A percentile compares a stretch with the other conserved stretches of the same genome.
These are phyloP conservation scores for Theocolax elegans DNA, from an alignment of 1,140 invertebrate species.

Conservation along the genomic window DNA sequence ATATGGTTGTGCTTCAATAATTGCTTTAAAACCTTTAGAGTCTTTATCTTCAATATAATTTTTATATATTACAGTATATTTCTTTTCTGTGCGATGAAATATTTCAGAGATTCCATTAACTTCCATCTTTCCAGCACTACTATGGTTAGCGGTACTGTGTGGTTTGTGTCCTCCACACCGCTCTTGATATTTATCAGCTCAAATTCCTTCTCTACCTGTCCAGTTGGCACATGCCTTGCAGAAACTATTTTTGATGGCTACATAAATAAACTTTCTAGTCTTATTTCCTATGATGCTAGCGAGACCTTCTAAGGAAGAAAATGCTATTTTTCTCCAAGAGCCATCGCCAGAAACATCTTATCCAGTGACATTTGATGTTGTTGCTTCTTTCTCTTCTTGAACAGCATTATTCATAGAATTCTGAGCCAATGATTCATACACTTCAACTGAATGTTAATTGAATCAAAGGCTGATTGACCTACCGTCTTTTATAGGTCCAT, in stretches of 20 bases:
- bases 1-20: not conserved
- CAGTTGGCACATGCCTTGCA: not conserved
- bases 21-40: not conserved
- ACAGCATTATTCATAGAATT: not conserved
- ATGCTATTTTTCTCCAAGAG: slow-evolving; percentile 1
- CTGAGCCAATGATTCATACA: slow-evolving; percentile 1
- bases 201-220: not conserved
- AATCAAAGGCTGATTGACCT: slow-evolving; percentile 24
- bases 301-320: not conserved
- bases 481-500: slow-evolving; percentile 22
- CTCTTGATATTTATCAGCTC: not conserved
- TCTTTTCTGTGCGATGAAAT: not conserved
- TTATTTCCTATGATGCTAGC: not conserved
- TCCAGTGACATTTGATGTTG: not conserved
- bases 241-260: not conserved
- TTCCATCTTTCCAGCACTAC: slow-evolving; percentile 1
- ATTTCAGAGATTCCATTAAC: not conserved
- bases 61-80: not conserved
- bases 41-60: slow-evolving; percentile 30
- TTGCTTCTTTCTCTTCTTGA: not conserved
- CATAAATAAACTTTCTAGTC: not conserved
- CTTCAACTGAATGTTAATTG: not conserved
- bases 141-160: not conserved
- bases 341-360: not conserved
- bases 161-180: not conserved